Evolutionary conservation across 2,113 vertebrate genomes (phyloP).

Genomic region (chimpanzee (Pan troglodytes)): NHGRI_mPanTro3-v2.1_pri NC_086015.1:72938001-72938500

Average conservation of each 20-base stretch:
- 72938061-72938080: slow-evolving; percentile 23
- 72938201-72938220: not conserved
- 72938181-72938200: not conserved
- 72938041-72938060: not conserved
- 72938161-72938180: not conserved
- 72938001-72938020: not conserved
- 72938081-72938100: not conserved
- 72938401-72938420: not conserved
- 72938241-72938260: slow-evolving; percentile 27
- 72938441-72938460: not conserved
- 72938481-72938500: not conserved
- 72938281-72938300: slow-evolving; percentile 56
- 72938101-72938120: not conserved
- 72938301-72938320: slow-evolving; percentile 36
- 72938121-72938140: not conserved
- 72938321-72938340: not conserved
- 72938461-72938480: not conserved
- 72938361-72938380: not conserved
- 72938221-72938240: not conserved
- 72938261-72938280: slow-evolving; percentile 45
- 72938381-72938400: not conserved
- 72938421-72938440: not conserved
- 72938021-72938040: not conserved
- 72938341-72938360: no score
- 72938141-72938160: slow-evolving; percentile 40